These are phyloP conservation scores for Ginglymostoma cirratum DNA, from an alignment of 2,113 vertebrate genomes.

Conservation along the genomic window DNA sequence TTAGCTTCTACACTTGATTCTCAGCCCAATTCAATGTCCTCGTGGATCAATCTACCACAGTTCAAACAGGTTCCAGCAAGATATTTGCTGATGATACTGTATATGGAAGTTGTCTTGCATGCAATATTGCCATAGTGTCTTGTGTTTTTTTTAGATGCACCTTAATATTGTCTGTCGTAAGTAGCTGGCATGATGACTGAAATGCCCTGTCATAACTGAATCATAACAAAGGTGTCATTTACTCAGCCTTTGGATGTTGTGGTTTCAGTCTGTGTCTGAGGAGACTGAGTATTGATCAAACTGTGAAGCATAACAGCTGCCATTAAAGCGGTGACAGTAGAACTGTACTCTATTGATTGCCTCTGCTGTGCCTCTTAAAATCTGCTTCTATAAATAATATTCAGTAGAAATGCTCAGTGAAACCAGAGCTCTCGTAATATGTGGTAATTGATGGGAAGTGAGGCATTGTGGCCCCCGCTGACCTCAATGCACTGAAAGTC, in stretches of 20 bases:
- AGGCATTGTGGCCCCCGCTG: conserved; percentile 71
- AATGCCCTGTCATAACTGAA: conserved; percentile 26
- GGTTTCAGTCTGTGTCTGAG: conserved; percentile 44
- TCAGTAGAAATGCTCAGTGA: conserved; percentile 57
- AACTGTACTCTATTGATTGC: conserved; percentile 81
- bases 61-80: conserved; percentile 10
- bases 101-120: not conserved
- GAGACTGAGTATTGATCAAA: conserved; percentile 68
- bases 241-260: conserved; percentile 36
- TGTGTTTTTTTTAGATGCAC: not conserved
- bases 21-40: conserved; percentile 30
- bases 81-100: conserved; percentile 12
- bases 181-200: not conserved
- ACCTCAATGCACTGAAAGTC: conserved; percentile 79
- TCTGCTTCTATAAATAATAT: not conserved
- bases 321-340: conserved; percentile 72
- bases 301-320: conserved; percentile 58
- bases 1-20: conserved; percentile 35
- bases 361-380: conserved; percentile 70
- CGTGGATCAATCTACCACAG: conserved; percentile 16
- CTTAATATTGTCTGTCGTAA: not conserved
- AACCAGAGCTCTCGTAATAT: conserved; percentile 77
- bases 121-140: not conserved
- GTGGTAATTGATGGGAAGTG: conserved; percentile 89
- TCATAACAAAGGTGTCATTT: conserved; percentile 38